These are phyloP conservation scores for Apodemus speciosus DNA, from an alignment of 2,113 vertebrate species.

Conservation along the genomic window DNA sequence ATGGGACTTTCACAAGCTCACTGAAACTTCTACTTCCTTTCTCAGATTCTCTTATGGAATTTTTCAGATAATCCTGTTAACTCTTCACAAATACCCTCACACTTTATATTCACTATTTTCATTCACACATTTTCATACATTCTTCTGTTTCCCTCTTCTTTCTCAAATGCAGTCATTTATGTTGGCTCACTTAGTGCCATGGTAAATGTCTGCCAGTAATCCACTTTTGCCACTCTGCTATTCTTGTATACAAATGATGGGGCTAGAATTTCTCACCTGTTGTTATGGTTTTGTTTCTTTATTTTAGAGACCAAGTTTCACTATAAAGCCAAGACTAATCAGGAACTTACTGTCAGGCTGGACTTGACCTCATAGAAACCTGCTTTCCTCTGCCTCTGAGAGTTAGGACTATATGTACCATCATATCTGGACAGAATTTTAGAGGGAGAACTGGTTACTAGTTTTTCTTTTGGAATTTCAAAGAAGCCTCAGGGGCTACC, in stretches of 20 bases:
- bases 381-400: background rate
- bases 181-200: background rate
- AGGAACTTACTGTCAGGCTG: background rate
- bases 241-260: background rate
- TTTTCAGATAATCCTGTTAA: conserved; percentile 17
- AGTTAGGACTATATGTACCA: background rate
- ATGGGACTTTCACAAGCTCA: background rate
- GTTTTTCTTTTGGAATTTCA: background rate
- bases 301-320: background rate
- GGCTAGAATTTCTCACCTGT: background rate
- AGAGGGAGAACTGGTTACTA: background rate
- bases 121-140: background rate
- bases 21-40: background rate
- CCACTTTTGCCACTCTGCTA: background rate
- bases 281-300: background rate
- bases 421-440: background rate
- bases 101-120: background rate
- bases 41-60: background rate
- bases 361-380: background rate
- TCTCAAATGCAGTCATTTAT: background rate
- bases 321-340: background rate
- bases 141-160: background rate
- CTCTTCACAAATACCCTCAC: background rate
- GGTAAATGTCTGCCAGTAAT: background rate
- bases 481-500: background rate